phyloP scores from a whole-genome alignment of 2,888 invertebrate genomes.

The Corbicula japonica region DNA sequence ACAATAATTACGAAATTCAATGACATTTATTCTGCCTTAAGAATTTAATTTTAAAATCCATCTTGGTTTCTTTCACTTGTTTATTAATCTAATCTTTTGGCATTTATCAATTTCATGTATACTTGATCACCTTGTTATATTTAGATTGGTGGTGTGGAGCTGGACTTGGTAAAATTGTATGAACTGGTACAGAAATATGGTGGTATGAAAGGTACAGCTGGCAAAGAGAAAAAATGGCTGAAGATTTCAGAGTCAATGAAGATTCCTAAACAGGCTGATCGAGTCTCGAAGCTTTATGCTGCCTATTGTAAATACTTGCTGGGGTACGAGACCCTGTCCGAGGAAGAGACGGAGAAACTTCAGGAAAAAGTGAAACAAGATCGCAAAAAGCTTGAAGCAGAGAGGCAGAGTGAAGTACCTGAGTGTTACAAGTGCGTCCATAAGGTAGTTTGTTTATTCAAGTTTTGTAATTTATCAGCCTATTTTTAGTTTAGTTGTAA shows the following conservation, averaged over 20 bases:
- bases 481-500: no score
- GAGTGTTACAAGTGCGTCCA: conserved; percentile 50
- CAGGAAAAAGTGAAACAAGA: conserved; percentile 78
- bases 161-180: conserved; percentile 94
- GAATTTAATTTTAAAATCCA: no score
- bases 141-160: conserved; percentile 95
- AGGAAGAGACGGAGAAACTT: conserved; percentile 88
- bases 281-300: conserved; percentile 94
- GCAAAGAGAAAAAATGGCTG: conserved; percentile 94
- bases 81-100: no score
- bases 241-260: conserved; percentile 96
- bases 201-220: conserved; percentile 93
- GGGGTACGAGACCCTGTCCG: conserved; percentile 94
- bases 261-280: conserved; percentile 92
- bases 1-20: no score
- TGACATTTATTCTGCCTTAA: no score
- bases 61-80: no score
- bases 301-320: conserved; percentile 96
- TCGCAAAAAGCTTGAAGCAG: conserved; percentile 66
- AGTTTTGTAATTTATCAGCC: no score
- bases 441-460: no score
- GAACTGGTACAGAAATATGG: conserved; percentile 94
- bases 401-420: conserved; percentile 21
- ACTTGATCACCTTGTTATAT: neutral
- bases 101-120: no score